Evolutionary conservation across 2,888 invertebrate species (phyloP).

Genomic region (Mesochorus sp.): DNA sequence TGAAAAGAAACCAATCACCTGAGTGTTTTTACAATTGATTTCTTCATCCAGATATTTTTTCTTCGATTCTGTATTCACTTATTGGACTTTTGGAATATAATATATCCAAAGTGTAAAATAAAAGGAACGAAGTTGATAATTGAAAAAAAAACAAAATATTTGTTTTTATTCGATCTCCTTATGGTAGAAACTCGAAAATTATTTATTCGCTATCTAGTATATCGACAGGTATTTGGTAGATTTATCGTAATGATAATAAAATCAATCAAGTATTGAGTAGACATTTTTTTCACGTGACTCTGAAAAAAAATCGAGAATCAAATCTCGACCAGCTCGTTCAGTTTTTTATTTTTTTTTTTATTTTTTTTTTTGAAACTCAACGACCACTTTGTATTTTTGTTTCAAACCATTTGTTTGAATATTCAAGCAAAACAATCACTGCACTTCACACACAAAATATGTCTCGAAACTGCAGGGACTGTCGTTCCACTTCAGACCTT

Average conservation of each 20-base stretch:
- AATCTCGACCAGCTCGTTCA: not conserved
- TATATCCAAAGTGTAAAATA: conserved; percentile 20
- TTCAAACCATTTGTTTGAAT: conserved; percentile 26
- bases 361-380: not conserved
- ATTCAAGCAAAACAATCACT: conserved; percentile 73
- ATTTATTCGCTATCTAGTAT: conserved; percentile 18
- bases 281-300: not conserved
- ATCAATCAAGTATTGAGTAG: conserved; percentile 19
- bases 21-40: too few species aligned
- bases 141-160: conserved; percentile 12
- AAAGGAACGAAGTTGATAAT: conserved; percentile 8
- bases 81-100: too few species aligned
- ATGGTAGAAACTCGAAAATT: conserved; percentile 25
- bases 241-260: not conserved
- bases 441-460: conserved; percentile 95
- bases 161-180: not conserved
- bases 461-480: conserved; percentile 97
- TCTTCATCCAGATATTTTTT: too few species aligned
- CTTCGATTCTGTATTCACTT: too few species aligned
- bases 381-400: conserved; percentile 11
- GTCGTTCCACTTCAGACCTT: conserved; percentile 96
- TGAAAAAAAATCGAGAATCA: not conserved
- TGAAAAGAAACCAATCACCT: too few species aligned
- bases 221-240: not conserved
- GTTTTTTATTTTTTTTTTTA: conserved; percentile 8